Evolutionary conservation across 2,888 invertebrate species (phyloP).

Genomic region (Andrena minutula): DNA sequence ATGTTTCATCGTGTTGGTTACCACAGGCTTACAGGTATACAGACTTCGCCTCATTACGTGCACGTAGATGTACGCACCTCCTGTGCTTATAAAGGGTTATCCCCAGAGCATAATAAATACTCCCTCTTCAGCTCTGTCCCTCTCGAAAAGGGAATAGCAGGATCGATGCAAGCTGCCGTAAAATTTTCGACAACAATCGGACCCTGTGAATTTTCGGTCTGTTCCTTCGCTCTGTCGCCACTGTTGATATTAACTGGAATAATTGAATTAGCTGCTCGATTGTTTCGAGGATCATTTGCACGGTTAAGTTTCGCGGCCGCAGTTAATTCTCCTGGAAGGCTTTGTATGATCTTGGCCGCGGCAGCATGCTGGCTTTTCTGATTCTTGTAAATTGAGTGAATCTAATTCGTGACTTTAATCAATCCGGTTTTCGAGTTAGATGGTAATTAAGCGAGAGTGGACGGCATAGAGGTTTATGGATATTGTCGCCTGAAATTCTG

Average conservation of each 20-base stretch:
- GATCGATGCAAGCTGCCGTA: neutral
- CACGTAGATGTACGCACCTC: conserved; percentile 1
- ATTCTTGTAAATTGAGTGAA: conserved; percentile 45
- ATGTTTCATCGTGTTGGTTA: no score
- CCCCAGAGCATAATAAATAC: conserved; percentile 42
- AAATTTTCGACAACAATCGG: conserved; percentile 30
- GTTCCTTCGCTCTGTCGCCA: neutral
- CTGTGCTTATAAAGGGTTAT: conserved; percentile 39
- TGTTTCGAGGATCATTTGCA: conserved; percentile 32
- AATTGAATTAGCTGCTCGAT: conserved; percentile 35
- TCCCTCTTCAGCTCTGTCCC: neutral
- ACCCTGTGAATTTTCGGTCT: neutral
- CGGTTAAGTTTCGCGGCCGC: conserved; percentile 27
- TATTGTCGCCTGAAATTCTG: neutral
- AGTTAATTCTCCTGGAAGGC: conserved; percentile 31
- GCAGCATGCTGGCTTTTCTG: conserved; percentile 14
- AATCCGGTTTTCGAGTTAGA: conserved; percentile 28
- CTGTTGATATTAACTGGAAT: neutral
- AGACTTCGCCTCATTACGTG: conserved; percentile 22
- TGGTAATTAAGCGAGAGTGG: conserved; percentile 15
- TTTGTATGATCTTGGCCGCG: conserved; percentile 29
- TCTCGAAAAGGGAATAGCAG: neutral
- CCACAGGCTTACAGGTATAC: no score
- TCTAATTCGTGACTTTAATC: conserved; percentile 30
- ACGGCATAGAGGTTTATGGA: conserved; percentile 8